A percentile compares a stretch with the other conserved stretches of the same genome.
These are phyloP conservation scores for Rhabdomys pumilio DNA, from an alignment of 2,797 vertebrate genomes.

Conservation along the genomic window DNA sequence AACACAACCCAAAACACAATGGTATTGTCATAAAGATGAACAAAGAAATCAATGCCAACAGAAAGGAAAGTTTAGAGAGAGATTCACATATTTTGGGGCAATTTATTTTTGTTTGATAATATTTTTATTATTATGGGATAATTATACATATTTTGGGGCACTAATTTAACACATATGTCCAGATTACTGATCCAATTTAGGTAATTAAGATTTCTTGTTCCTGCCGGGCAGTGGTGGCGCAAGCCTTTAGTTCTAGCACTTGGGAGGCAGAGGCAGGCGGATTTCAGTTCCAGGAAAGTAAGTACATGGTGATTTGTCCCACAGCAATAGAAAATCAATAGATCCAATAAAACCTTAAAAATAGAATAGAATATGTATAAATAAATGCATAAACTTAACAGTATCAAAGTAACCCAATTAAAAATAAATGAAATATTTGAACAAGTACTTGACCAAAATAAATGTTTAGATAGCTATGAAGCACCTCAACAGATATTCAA, in stretches of 20 bases:
- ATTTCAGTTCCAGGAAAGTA: background rate
- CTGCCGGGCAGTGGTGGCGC: too few species aligned
- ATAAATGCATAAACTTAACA: slow-evolving; percentile 1
- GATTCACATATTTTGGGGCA: background rate
- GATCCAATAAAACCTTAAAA: background rate
- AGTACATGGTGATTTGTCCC: slow-evolving; percentile 5
- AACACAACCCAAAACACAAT: slow-evolving; percentile 33
- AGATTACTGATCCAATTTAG: background rate
- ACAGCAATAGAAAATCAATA: slow-evolving; percentile 40
- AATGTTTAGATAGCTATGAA: background rate
- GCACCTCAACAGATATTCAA: background rate
- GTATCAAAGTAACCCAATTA: background rate
- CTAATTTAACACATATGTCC: background rate
- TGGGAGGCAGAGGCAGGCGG: too few species aligned
- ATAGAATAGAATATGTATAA: background rate
- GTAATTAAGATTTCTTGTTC: background rate
- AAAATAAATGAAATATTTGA: slow-evolving; percentile 41
- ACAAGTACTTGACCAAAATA: background rate
- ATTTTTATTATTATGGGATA: background rate
- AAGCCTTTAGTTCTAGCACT: too few species aligned
- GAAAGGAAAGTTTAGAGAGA: slow-evolving; percentile 39
- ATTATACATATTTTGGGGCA: background rate
- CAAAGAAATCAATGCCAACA: slow-evolving; percentile 40
- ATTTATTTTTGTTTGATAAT: background rate
- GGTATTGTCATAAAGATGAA: slow-evolving; percentile 29